A percentile compares a stretch with the other conserved stretches of the same genome.
Conservation (phyloP, 2,113 vertebrate genomes). For the Oncorhynchus kisutch region DNA sequence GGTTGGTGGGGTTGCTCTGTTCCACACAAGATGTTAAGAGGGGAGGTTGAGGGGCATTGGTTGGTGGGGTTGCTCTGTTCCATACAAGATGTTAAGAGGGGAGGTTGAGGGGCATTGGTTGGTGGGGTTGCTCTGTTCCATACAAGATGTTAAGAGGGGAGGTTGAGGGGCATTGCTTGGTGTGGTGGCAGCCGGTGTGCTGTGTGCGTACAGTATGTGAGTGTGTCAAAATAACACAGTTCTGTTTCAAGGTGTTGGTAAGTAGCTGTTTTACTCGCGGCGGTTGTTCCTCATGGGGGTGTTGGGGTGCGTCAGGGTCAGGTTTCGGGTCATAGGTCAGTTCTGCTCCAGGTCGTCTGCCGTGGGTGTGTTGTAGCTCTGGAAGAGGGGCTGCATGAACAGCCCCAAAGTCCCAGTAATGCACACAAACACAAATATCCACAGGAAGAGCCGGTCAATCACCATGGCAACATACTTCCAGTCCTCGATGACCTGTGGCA, state of each 20-base stretch:
- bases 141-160: too few species aligned
- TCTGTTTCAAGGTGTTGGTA: constrained; percentile 23
- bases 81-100: neutral
- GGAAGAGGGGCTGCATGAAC: constrained; percentile 79
- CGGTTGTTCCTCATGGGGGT: constrained; percentile 7
- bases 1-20: constrained; percentile 10
- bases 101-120: neutral
- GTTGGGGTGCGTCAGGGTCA: constrained; percentile 4
- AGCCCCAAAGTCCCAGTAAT: constrained; percentile 76
- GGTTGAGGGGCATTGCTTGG: neutral
- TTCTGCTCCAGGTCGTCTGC: constrained; percentile 60
- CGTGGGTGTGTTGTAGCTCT: constrained; percentile 72
- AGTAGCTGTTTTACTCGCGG: constrained; percentile 10
- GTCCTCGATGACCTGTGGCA: constrained; percentile 74
- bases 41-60: neutral
- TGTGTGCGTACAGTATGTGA: constrained; percentile 19
- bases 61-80: neutral
- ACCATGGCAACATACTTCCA: constrained; percentile 83
- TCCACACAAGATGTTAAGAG: neutral
- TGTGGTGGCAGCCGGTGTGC: constrained; percentile 16
- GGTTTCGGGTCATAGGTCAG: constrained; percentile 22
- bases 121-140: neutral
- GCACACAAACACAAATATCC: constrained; percentile 76
- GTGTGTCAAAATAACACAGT: constrained; percentile 30
- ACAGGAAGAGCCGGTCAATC: constrained; percentile 76